These are phyloP conservation scores for Condylura cristata DNA, from an alignment of 2,113 vertebrate genomes.

Conservation along the genomic window DNA sequence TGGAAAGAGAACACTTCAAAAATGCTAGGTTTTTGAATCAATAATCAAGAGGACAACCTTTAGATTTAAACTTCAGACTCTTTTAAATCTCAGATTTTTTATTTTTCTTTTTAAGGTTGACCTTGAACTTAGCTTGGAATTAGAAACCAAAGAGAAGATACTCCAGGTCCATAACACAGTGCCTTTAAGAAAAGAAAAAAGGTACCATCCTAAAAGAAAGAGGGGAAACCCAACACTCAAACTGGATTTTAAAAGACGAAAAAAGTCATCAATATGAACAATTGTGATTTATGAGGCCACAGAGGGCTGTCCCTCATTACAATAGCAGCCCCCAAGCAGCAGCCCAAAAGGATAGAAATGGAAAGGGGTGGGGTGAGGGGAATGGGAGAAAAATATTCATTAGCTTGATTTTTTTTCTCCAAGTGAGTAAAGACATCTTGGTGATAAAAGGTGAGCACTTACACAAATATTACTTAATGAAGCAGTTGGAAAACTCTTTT, in stretches of 20 bases:
- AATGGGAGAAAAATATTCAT: neutral
- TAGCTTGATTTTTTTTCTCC: slow-evolving; percentile 63
- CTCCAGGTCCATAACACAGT: neutral
- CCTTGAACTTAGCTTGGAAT: neutral
- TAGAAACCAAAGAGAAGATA: slow-evolving; percentile 21
- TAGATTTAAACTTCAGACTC: neutral
- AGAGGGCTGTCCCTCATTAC: neutral
- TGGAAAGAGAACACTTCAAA: neutral
- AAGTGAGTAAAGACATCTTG: slow-evolving; percentile 49
- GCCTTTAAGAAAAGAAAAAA: slow-evolving; percentile 38
- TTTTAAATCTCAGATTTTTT: neutral
- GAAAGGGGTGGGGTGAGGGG: neutral
- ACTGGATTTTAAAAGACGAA: slow-evolving; percentile 64
- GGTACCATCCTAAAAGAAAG: slow-evolving; percentile 13
- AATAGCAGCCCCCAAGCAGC: neutral
- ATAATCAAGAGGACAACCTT: neutral
- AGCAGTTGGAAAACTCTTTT: slow-evolving; percentile 38
- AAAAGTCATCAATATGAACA: slow-evolving; percentile 51
- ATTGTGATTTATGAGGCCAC: slow-evolving; percentile 59
- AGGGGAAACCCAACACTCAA: neutral
- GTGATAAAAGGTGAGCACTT: slow-evolving; percentile 59
- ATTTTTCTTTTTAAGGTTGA: neutral
- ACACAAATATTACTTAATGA: slow-evolving; percentile 59
- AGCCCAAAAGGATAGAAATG: slow-evolving; percentile 17
- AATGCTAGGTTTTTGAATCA: neutral